Evolutionary conservation across 2,797 vertebrate species (phyloP).

Genomic region (Tarsius wallacei): DNA sequence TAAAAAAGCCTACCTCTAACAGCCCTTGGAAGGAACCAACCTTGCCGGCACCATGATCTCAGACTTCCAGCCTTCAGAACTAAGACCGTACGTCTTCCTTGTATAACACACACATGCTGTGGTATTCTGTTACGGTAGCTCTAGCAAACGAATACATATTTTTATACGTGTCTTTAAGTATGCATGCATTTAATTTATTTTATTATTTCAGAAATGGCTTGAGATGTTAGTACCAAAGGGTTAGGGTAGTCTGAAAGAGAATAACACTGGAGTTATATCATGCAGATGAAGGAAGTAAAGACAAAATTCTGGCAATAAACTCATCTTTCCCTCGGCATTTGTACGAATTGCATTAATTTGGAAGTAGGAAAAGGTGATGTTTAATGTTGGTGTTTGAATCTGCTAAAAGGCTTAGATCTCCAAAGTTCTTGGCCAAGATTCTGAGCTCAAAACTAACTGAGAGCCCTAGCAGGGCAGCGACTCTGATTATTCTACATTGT

Average conservation of each 20-base stretch:
- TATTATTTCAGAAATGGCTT: neutral
- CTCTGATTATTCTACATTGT: neutral
- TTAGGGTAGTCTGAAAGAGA: neutral
- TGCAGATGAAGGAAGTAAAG: neutral
- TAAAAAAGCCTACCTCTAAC: neutral
- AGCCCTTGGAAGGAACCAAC: neutral
- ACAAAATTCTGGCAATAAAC: neutral
- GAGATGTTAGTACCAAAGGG: neutral
- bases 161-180: neutral
- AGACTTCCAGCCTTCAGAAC: neutral
- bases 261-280: neutral
- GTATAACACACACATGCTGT: neutral
- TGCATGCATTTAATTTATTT: neutral
- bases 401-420: neutral
- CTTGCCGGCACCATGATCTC: neutral
- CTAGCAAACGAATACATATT: neutral
- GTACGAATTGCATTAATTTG: neutral
- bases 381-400: neutral
- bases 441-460: neutral
- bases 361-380: neutral
- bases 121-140: neutral
- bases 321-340: neutral
- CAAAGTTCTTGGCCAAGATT: neutral
- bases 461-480: neutral
- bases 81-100: neutral